Percentiles rank a stretch among this genome's conserved stretches.
phyloP scores from a whole-genome alignment of 2,888 invertebrate species.

The Acrobeloides nanus region DNA sequence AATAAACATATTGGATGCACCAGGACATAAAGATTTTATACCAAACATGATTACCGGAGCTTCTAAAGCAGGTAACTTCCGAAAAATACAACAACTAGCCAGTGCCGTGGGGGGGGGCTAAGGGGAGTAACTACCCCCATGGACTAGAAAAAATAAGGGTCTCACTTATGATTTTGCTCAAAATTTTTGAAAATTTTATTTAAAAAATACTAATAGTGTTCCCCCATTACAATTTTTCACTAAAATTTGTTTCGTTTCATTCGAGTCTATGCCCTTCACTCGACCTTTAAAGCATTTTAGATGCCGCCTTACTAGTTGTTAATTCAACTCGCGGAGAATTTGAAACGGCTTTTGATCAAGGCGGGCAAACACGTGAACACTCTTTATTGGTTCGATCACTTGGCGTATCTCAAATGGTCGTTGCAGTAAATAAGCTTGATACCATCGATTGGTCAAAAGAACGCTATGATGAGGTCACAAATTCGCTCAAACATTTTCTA shows the following conservation, averaged over 20 bases:
- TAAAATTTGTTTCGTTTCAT: no score
- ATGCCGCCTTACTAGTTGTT: slow-evolving; percentile 88
- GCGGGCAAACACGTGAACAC: slow-evolving; percentile 95
- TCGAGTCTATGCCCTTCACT: no score
- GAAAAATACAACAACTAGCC: no score
- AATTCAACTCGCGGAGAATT: slow-evolving; percentile 91
- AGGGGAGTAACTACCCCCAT: no score
- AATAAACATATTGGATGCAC: slow-evolving; percentile 75
- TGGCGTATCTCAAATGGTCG: slow-evolving; percentile 82
- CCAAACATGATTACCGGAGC: slow-evolving; percentile 89
- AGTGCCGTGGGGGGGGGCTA: no score
- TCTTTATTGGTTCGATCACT: slow-evolving; percentile 78
- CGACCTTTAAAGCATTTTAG: no score
- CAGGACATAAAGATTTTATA: slow-evolving; percentile 97
- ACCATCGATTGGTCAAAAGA: slow-evolving; percentile 85
- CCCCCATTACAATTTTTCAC: no score
- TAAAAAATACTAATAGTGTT: not conserved
- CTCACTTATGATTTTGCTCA: no score
- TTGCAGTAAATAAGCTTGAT: slow-evolving; percentile 94
- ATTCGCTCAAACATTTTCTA: slow-evolving; percentile 35
- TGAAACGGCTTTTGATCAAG: slow-evolving; percentile 94
- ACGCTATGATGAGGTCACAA: slow-evolving; percentile 75
- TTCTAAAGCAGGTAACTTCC: slow-evolving; percentile 3
- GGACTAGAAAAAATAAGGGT: no score
- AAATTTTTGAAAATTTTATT: not conserved